phyloP scores from a whole-genome alignment of 2,113 vertebrate species.

The Rissa tridactyla region DNA sequence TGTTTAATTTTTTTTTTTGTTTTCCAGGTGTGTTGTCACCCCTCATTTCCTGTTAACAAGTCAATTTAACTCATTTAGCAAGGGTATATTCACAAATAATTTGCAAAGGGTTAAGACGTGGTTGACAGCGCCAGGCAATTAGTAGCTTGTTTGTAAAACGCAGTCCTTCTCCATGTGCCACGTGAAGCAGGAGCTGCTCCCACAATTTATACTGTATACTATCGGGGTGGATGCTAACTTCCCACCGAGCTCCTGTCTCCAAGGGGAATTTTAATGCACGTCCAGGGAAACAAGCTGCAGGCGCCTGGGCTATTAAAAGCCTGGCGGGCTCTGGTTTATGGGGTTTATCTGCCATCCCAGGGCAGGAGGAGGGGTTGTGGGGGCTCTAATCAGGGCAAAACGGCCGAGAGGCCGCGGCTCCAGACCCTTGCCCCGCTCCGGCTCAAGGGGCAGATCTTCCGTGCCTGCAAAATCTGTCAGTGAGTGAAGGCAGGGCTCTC shows the following conservation, averaged over 20 bases:
- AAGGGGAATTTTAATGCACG: not conserved
- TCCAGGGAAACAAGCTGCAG: not conserved
- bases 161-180: not conserved
- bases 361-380: not conserved
- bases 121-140: not conserved
- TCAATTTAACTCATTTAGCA: not conserved
- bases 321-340: not conserved
- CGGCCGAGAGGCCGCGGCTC: accelerated
- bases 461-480: not conserved
- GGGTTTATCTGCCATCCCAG: not conserved
- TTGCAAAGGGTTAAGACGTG: not conserved
- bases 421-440: not conserved
- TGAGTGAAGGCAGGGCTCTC: not conserved
- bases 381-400: not conserved
- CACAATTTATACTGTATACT: accelerated
- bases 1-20: not conserved
- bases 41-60: not conserved
- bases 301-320: not conserved
- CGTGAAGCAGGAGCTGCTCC: not conserved
- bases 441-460: not conserved
- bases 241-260: accelerated
- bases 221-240: accelerated
- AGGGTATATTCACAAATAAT: not conserved
- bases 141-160: not conserved
- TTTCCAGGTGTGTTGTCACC: not conserved